Conservation (phyloP, 2,888 invertebrate species). For the Chymomyza amoena region DNA sequence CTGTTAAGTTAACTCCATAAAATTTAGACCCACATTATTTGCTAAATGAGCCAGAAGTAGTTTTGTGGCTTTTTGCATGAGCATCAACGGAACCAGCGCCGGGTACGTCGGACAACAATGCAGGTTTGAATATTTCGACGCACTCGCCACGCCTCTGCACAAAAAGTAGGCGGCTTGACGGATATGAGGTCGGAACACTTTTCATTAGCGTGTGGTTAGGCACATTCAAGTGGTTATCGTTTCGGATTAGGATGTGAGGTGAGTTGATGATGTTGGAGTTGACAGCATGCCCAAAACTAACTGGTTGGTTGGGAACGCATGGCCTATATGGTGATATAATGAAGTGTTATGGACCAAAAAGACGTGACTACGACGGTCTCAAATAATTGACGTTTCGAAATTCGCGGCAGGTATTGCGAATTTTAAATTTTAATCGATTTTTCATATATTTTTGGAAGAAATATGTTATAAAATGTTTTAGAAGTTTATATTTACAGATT, state of each 20-base stretch:
- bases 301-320: neutral
- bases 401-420: too few species aligned
- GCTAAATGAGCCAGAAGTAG: constrained; percentile 50
- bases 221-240: neutral
- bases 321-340: neutral
- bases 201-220: constrained; percentile 46
- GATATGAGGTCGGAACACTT: neutral
- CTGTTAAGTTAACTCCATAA: constrained; percentile 25
- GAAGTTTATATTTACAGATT: too few species aligned
- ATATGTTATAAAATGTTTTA: too few species aligned
- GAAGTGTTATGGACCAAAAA: neutral
- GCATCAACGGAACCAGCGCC: neutral
- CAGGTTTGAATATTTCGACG: constrained; percentile 16
- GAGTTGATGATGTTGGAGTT: neutral
- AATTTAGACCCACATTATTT: constrained; percentile 39
- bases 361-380: too few species aligned
- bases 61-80: constrained; percentile 30
- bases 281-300: neutral
- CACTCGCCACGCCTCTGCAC: neutral
- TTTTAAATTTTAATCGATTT: too few species aligned
- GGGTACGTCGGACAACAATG: neutral
- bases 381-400: too few species aligned
- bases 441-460: too few species aligned
- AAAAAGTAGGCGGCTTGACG: constrained; percentile 11
- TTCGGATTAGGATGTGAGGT: neutral